A percentile compares a stretch with the other conserved stretches of the same genome.
Evolutionary conservation across 2,888 invertebrate species (phyloP).

Genomic region (Papilio protenor): DNA sequence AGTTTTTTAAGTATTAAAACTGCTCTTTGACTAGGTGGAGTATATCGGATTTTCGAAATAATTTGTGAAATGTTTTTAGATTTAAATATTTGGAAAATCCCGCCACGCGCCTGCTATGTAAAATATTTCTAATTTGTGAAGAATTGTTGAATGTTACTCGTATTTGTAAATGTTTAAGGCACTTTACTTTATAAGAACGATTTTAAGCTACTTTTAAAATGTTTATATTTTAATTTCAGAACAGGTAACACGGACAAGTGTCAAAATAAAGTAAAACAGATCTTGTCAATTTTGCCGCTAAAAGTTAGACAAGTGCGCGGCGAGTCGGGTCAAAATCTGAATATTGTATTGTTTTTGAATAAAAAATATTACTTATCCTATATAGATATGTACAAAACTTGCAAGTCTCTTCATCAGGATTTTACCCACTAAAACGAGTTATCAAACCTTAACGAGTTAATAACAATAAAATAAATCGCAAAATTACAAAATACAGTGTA

Average conservation of each 20-base stretch:
- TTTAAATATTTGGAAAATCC: slow-evolving; percentile 22
- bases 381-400: slow-evolving; percentile 81
- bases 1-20: slow-evolving; percentile 72
- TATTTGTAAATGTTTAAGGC: neutral
- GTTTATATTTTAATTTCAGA: neutral
- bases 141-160: neutral
- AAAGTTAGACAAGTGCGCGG: slow-evolving; percentile 22
- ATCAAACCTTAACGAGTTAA: slow-evolving; percentile 77
- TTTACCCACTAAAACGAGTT: slow-evolving; percentile 69
- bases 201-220: neutral
- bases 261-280: neutral
- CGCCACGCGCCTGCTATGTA: slow-evolving; percentile 13
- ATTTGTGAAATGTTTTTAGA: slow-evolving; percentile 40
- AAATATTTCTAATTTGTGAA: neutral
- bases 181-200: neutral
- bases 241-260: slow-evolving; percentile 3
- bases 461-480: slow-evolving; percentile 73
- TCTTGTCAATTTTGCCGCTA: slow-evolving; percentile 13
- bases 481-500: slow-evolving; percentile 76
- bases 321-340: slow-evolving; percentile 35
- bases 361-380: slow-evolving; percentile 68
- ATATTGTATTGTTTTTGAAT: slow-evolving; percentile 31
- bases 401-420: slow-evolving; percentile 79
- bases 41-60: slow-evolving; percentile 58
- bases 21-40: slow-evolving; percentile 80